Conservation (phyloP, 2,888 invertebrate species). For the Branchellion lobata region DNA sequence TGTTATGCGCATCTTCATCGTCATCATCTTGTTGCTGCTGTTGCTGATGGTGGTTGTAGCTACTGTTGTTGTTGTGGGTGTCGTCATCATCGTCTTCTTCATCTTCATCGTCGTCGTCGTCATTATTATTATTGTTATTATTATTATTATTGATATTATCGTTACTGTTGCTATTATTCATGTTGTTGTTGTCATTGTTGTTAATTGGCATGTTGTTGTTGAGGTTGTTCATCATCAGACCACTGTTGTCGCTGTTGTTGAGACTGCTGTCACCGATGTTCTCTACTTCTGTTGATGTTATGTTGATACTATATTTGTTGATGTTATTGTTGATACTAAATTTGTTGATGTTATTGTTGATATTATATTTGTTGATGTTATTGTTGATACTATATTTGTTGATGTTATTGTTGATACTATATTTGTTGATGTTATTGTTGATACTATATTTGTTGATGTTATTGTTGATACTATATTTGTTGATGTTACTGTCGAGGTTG, state of each 20-base stretch:
- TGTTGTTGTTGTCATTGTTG: constrained; percentile 23
- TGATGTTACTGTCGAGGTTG: too few relatives aligned
- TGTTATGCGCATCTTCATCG: background rate
- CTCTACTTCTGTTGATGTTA: background rate
- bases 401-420: too few relatives aligned
- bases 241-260: constrained; percentile 15
- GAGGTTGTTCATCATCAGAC: background rate
- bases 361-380: too few relatives aligned
- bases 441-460: too few relatives aligned
- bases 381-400: too few relatives aligned
- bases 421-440: too few relatives aligned
- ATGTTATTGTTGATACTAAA: too few relatives aligned
- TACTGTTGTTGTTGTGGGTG: background rate
- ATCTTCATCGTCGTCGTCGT: constrained; percentile 37
- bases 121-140: constrained; percentile 23
- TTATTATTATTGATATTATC: constrained; percentile 18
- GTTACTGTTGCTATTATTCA: background rate
- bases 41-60: constrained; percentile 4
- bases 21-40: constrained; percentile 34
- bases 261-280: background rate
- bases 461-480: too few relatives aligned
- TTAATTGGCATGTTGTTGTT: background rate
- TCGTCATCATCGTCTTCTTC: constrained; percentile 34
- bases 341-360: too few relatives aligned
- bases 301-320: too few relatives aligned